These are phyloP conservation scores for Herminia tarsipennalis DNA, from an alignment of 2,888 invertebrate species.

Conservation along the genomic window DNA sequence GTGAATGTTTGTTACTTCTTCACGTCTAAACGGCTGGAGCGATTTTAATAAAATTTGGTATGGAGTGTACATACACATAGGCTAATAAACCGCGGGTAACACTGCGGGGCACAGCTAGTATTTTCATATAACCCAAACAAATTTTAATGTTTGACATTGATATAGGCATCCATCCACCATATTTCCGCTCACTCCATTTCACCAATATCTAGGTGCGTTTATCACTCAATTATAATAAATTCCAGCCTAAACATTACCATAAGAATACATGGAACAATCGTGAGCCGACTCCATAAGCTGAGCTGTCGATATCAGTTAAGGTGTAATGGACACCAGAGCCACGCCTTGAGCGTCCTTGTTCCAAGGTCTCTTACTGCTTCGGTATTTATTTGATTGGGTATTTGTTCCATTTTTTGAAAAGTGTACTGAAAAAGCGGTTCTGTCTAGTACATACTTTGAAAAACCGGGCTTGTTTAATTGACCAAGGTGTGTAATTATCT, in stretches of 20 bases:
- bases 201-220: slow-evolving; percentile 7
- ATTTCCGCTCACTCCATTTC: not conserved
- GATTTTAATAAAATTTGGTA: too few relatives aligned
- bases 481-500: too few relatives aligned
- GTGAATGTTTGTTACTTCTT: too few relatives aligned
- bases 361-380: slow-evolving; percentile 22
- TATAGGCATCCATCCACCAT: too few relatives aligned
- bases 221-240: slow-evolving; percentile 25
- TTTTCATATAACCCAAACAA: not conserved
- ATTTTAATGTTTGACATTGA: too few relatives aligned
- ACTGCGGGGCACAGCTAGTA: too few relatives aligned
- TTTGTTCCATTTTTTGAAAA: not conserved
- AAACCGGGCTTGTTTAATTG: too few relatives aligned
- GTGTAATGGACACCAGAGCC: slow-evolving; percentile 64
- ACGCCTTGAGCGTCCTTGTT: slow-evolving; percentile 53
- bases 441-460: too few relatives aligned
- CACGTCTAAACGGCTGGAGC: too few relatives aligned
- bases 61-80: too few relatives aligned
- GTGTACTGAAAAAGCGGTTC: too few relatives aligned
- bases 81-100: too few relatives aligned
- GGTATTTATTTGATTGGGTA: slow-evolving; percentile 20
- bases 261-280: slow-evolving; percentile 48
- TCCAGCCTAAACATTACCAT: slow-evolving; percentile 34
- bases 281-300: slow-evolving; percentile 56
- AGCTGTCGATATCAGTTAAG: slow-evolving; percentile 73